Conservation (phyloP, 2,888 invertebrate species). For the Brenthis hecate region DNA sequence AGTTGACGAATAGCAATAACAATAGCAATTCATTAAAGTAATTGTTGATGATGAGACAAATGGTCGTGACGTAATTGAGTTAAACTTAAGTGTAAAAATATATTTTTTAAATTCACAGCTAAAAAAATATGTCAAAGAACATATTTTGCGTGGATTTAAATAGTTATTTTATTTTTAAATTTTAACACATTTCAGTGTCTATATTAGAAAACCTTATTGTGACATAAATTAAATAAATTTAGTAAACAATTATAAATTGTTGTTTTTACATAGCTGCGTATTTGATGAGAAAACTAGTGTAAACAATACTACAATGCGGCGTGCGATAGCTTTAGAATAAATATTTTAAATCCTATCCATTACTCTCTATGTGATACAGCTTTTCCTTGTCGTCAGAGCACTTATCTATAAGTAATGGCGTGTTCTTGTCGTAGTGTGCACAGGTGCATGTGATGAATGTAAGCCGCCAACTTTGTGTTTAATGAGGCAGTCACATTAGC, state of each 20-base stretch:
- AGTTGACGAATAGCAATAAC: constrained; percentile 12
- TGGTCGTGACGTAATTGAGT: not conserved
- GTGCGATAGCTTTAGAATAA: constrained; percentile 5
- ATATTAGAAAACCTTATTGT: too few relatives aligned
- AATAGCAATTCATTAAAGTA: not conserved
- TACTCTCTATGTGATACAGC: constrained; percentile 13
- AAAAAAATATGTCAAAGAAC: too few relatives aligned
- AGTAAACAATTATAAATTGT: not conserved
- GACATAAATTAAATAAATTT: not conserved
- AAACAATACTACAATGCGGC: not conserved
- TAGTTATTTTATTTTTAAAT: too few relatives aligned
- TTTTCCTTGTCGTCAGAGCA: constrained; percentile 17
- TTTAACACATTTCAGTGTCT: too few relatives aligned
- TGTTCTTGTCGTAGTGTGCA: not conserved
- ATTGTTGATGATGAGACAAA: constrained; percentile 7
- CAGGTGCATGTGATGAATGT: constrained; percentile 23
- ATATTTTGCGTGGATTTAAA: too few relatives aligned
- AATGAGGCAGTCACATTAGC: constrained; percentile 19
- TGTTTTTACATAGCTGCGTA: not conserved
- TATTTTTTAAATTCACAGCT: not conserved
- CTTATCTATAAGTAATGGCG: constrained; percentile 16
- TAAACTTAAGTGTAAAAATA: not conserved
- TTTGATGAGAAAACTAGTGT: not conserved
- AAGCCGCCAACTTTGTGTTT: constrained; percentile 5
- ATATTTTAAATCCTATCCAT: constrained; percentile 14